Percentiles rank a stretch among this genome's conserved stretches.
Evolutionary conservation across 2,888 invertebrate genomes (phyloP).

Genomic region (Dicyrtoma fusca): DNA sequence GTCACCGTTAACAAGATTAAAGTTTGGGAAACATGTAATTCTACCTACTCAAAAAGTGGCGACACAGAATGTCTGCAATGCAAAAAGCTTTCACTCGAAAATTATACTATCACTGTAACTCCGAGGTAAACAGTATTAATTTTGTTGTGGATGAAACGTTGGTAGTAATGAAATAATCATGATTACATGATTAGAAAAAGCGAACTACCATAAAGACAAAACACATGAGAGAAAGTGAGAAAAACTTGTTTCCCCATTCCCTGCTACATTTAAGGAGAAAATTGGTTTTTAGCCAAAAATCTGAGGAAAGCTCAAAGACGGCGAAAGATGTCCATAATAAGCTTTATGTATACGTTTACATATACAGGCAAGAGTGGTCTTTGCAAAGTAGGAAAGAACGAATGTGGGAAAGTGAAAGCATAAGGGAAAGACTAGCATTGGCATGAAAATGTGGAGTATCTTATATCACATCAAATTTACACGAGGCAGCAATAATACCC

Average conservation of each 20-base stretch:
- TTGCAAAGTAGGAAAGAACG: neutral
- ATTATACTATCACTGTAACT: too few species aligned
- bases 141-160: neutral
- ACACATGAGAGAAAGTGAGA: neutral
- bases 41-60: too few species aligned
- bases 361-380: neutral
- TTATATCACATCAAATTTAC: conserved; percentile 22
- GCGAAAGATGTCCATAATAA: neutral
- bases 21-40: too few species aligned
- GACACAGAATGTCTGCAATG: too few species aligned
- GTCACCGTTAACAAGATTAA: too few species aligned
- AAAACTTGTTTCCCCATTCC: too few species aligned
- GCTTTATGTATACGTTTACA: too few species aligned
- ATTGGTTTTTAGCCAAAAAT: conserved; percentile 25
- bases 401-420: too few species aligned
- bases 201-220: neutral
- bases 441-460: neutral
- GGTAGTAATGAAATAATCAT: neutral
- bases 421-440: neutral
- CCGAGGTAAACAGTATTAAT: too few species aligned
- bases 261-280: neutral
- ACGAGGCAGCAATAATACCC: conserved; percentile 14
- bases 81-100: too few species aligned
- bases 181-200: neutral
- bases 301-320: neutral